A percentile compares a stretch with the other conserved stretches of the same genome.
These are phyloP conservation scores for Lophura nycthemera DNA, from an alignment of 2,113 vertebrate genomes.

Conservation along the genomic window DNA sequence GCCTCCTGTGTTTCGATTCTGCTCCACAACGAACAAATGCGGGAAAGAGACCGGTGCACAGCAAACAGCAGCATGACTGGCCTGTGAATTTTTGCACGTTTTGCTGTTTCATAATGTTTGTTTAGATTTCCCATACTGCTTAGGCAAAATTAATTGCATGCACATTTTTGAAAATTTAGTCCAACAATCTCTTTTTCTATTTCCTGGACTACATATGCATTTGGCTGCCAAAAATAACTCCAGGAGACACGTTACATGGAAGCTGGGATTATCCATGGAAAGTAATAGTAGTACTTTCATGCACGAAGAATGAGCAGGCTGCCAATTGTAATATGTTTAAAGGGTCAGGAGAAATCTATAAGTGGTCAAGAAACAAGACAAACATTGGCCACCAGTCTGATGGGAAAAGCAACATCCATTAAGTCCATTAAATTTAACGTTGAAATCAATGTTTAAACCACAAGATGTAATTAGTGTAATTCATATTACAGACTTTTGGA, in stretches of 20 bases:
- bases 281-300: constrained; percentile 64
- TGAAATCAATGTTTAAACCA: constrained; percentile 94
- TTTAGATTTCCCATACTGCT: constrained; percentile 54
- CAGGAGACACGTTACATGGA: constrained; percentile 34
- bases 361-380: constrained; percentile 88
- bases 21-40: background rate
- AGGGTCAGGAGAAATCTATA: constrained; percentile 85
- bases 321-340: constrained; percentile 84
- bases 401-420: constrained; percentile 91
- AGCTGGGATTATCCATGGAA: constrained; percentile 45
- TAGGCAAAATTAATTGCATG: constrained; percentile 66
- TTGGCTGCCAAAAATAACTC: constrained; percentile 67
- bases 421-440: constrained; percentile 94
- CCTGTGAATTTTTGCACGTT: constrained; percentile 50
- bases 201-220: constrained; percentile 31
- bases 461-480: constrained; percentile 86
- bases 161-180: constrained; percentile 57
- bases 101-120: constrained; percentile 48
- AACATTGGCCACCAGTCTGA: constrained; percentile 85
- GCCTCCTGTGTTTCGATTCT: background rate
- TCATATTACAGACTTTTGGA: constrained; percentile 80
- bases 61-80: constrained; percentile 15
- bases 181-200: constrained; percentile 31
- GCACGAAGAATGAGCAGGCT: constrained; percentile 80
- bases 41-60: background rate